Percentiles rank a stretch among this genome's conserved stretches.
Conservation (phyloP, 2,888 invertebrate species). For the Sphinx pinastri region DNA sequence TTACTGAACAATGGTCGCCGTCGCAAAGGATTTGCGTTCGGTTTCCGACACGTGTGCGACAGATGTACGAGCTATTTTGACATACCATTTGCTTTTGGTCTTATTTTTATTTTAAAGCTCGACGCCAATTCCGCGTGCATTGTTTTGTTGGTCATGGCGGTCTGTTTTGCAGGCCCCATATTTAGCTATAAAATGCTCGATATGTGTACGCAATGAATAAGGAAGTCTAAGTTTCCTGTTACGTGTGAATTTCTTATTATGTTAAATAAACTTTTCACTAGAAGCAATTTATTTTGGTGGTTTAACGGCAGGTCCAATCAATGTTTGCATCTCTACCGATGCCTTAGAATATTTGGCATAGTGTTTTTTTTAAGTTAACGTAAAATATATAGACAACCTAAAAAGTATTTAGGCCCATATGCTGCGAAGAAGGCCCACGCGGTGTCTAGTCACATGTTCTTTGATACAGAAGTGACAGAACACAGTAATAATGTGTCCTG, state of each 20-base stretch:
- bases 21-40: slow-evolving; percentile 37
- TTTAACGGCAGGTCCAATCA: too few species aligned
- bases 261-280: too few species aligned
- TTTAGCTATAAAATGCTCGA: not conserved
- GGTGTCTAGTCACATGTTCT: too few species aligned
- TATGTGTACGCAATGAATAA: not conserved
- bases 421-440: too few species aligned
- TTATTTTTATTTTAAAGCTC: slow-evolving; percentile 32
- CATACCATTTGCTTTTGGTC: slow-evolving; percentile 31
- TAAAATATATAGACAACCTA: too few species aligned
- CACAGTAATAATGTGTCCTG: too few species aligned
- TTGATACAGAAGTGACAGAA: too few species aligned
- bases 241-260: not conserved
- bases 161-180: slow-evolving; percentile 13
- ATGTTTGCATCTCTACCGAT: too few species aligned
- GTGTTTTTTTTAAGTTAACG: too few species aligned
- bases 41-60: slow-evolving; percentile 48
- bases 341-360: too few species aligned
- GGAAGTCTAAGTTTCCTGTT: not conserved
- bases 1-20: slow-evolving; percentile 20
- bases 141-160: slow-evolving; percentile 37
- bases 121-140: slow-evolving; percentile 27
- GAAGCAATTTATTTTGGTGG: too few species aligned
- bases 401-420: too few species aligned
- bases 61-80: slow-evolving; percentile 52